Evolutionary conservation across 2,888 invertebrate species (phyloP), one percentile per base, ranked within the genome.

Genomic region (Anthrax anthrax): DNA sequence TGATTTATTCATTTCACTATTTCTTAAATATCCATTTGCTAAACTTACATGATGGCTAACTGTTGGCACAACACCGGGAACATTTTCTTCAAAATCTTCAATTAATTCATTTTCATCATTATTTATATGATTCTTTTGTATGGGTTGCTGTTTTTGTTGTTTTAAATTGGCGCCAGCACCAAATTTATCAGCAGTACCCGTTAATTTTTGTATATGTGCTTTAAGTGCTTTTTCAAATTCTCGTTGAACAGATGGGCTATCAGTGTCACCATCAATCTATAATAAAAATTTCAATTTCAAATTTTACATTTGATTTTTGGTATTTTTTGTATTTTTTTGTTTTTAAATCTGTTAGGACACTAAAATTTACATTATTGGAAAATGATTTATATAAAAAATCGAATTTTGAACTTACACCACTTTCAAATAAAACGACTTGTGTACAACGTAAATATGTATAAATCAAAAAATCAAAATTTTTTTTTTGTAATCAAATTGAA

Each of bases 261-360:
- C 88, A 0, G 89, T 87, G 57, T 89, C 89, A 0, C 89, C 89
- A 58, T 89, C 89, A 48, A 89, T 82, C 87, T 86, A 51, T 9
- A 54, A 27, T 27, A 27, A 27, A 9, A 8, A 2, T 27, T 27
- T 27, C 8, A 23, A 23, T n/a, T n/a, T n/a, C n/a, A n/a, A n/a
- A n/a, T n/a, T n/a, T n/a, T n/a, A n/a, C n/a, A n/a, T n/a, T n/a
- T n/a, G n/a, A n/a, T n/a, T n/a, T n/a, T n/a, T n/a, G n/a, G n/a
- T n/a, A n/a, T n/a, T n/a, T n/a, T n/a, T n/a, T n/a, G n/a, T n/a
- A n/a, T n/a, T n/a, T n/a, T n/a, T n/a, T n/a, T n/a, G n/a, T n/a
- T n/a, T n/a, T n/a, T n/a, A n/a, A n/a, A n/a, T n/a, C n/a, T n/a
- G n/a, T n/a, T n/a, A n/a, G n/a, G n/a, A n/a, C n/a, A n/a, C n/a